Conservation (phyloP, 2,113 vertebrate genomes). For the Platichthys flesus region DNA sequence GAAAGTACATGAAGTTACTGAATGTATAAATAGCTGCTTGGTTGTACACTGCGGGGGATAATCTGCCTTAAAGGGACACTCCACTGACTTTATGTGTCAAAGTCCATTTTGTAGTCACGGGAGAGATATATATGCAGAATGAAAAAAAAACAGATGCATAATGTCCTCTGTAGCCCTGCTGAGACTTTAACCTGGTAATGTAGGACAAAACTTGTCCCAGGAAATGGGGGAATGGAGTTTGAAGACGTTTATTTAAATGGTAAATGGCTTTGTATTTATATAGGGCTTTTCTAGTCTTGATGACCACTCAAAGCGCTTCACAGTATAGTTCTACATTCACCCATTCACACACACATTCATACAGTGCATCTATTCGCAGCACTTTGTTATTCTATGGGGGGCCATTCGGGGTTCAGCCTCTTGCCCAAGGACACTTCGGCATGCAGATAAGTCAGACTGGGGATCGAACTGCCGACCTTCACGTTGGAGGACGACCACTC, state of each 20-base stretch:
- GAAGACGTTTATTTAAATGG: background rate
- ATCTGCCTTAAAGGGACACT: conserved; percentile 9
- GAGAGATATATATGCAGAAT: background rate
- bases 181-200: background rate
- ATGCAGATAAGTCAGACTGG: no score
- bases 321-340: no score
- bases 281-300: no score
- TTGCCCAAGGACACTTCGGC: no score
- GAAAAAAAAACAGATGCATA: background rate
- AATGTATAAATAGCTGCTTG: conserved; percentile 30
- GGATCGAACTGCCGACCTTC: no score
- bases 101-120: background rate
- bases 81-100: background rate
- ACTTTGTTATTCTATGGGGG: no score
- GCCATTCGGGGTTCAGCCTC: no score
- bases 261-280: no score
- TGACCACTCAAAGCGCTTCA: no score
- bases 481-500: no score
- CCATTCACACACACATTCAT: no score
- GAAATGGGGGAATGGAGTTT: background rate
- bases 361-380: no score
- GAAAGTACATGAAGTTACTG: conserved; percentile 4
- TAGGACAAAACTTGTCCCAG: background rate
- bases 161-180: background rate
- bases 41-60: background rate